Percentiles rank a stretch among this genome's conserved stretches.
Evolutionary conservation across 2,888 invertebrate genomes (phyloP).

Genomic region (Strigamia transsilvanica): DNA sequence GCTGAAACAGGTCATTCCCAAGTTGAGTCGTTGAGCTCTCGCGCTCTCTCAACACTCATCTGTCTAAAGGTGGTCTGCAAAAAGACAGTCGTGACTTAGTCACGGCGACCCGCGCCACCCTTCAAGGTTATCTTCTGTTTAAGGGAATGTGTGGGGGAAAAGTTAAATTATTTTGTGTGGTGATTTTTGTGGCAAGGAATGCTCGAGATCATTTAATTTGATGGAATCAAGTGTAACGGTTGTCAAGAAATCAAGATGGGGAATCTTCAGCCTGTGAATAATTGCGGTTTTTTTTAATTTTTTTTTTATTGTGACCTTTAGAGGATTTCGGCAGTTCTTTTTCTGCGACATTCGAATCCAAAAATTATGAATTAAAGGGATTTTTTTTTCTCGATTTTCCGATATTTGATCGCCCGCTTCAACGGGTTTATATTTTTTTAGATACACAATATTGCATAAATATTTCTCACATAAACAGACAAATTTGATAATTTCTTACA

Average conservation of each 20-base stretch:
- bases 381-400: too few species aligned
- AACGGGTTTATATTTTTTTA: too few species aligned
- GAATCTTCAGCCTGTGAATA: not conserved
- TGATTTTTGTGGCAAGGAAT: not conserved
- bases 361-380: too few species aligned
- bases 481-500: too few species aligned
- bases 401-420: too few species aligned
- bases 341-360: too few species aligned
- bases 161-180: not conserved
- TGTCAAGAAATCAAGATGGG: not conserved
- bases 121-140: constrained; percentile 39
- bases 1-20: constrained; percentile 39
- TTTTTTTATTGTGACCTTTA: too few species aligned
- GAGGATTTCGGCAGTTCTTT: too few species aligned
- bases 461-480: too few species aligned
- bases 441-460: too few species aligned
- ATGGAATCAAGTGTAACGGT: not conserved
- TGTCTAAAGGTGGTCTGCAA: constrained; percentile 37
- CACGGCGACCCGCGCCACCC: not conserved
- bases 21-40: constrained; percentile 40
- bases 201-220: not conserved
- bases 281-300: not conserved
- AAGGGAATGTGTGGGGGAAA: not conserved
- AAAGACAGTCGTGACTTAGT: constrained; percentile 37
- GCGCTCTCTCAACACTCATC: constrained; percentile 15